Evolutionary conservation across 2,113 vertebrate species (phyloP).

Genomic region (Lophius piscatorius): DNA sequence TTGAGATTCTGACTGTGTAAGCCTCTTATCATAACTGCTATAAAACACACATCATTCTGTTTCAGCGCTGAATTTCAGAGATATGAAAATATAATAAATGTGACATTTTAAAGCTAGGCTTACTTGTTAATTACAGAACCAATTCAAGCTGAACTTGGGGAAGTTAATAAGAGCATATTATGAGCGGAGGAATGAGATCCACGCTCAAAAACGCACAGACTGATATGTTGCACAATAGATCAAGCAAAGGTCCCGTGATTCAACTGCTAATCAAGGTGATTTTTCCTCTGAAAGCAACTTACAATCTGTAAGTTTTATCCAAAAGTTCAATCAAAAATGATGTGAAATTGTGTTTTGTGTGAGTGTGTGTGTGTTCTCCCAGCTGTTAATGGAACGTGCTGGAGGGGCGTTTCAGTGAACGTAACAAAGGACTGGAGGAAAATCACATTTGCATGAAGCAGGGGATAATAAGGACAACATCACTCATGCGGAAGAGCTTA

Average conservation of each 20-base stretch:
- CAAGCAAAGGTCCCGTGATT: slow-evolving; percentile 74
- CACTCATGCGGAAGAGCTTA: slow-evolving; percentile 65
- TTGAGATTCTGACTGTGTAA: slow-evolving; percentile 83
- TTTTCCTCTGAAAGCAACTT: slow-evolving; percentile 52
- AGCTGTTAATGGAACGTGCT: slow-evolving; percentile 29
- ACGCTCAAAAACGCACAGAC: slow-evolving; percentile 38
- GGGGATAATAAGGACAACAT: slow-evolving; percentile 62
- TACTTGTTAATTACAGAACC: slow-evolving; percentile 85
- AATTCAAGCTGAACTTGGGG: slow-evolving; percentile 82
- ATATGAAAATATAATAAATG: slow-evolving; percentile 85
- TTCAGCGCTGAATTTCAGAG: slow-evolving; percentile 82
- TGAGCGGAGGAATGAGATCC: slow-evolving; percentile 73
- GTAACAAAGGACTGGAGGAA: slow-evolving; percentile 47
- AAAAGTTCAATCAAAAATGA: slow-evolving; percentile 43
- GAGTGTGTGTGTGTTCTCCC: slow-evolving; percentile 38
- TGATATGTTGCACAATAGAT: slow-evolving; percentile 68
- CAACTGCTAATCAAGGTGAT: slow-evolving; percentile 75
- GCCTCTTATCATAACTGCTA: slow-evolving; percentile 82
- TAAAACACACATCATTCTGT: slow-evolving; percentile 84
- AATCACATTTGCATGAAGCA: slow-evolving; percentile 60
- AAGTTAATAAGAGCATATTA: slow-evolving; percentile 80
- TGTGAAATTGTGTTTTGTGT: slow-evolving; percentile 43
- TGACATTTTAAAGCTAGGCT: slow-evolving; percentile 85
- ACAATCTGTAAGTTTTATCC: slow-evolving; percentile 49
- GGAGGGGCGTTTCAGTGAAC: slow-evolving; percentile 51